phyloP scores from a whole-genome alignment of 1,140 invertebrate genomes.

The Triops cancriformis region DNA sequence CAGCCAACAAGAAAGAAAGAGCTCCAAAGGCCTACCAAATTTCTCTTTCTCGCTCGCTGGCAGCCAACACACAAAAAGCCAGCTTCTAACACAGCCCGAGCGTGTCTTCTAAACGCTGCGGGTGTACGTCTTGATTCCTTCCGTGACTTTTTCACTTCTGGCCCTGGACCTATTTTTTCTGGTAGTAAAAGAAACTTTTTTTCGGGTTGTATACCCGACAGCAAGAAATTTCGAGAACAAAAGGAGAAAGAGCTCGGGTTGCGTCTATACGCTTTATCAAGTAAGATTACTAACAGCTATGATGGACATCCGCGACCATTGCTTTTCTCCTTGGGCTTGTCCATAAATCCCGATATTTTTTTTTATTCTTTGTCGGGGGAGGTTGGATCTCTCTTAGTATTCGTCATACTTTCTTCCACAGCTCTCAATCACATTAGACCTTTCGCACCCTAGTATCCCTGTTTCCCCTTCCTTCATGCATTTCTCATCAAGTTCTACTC shows the following conservation, averaged over 20 bases:
- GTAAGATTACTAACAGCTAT: background rate
- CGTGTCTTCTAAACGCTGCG: background rate
- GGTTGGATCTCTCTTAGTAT: background rate
- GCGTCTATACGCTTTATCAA: background rate
- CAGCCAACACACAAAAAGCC: background rate
- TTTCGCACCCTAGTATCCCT: background rate
- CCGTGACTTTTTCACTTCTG: background rate
- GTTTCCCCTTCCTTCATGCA: background rate
- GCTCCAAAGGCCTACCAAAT: background rate
- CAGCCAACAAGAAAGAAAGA: background rate
- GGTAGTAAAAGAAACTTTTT: no score
- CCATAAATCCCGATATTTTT: background rate
- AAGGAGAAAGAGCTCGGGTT: no score
- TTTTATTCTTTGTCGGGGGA: background rate
- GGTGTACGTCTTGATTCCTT: background rate
- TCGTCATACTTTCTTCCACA: background rate
- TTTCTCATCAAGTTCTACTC: background rate
- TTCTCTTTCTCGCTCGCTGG: background rate
- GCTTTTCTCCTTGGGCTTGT: background rate
- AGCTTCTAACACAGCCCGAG: background rate
- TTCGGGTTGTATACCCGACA: no score
- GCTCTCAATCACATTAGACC: background rate
- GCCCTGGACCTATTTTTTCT: no score
- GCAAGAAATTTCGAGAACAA: no score
- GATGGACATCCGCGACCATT: background rate